Base-by-base conservation (phyloP, 2,797 vertebrate genomes). In the Myiotriccus ornatus region DNA sequence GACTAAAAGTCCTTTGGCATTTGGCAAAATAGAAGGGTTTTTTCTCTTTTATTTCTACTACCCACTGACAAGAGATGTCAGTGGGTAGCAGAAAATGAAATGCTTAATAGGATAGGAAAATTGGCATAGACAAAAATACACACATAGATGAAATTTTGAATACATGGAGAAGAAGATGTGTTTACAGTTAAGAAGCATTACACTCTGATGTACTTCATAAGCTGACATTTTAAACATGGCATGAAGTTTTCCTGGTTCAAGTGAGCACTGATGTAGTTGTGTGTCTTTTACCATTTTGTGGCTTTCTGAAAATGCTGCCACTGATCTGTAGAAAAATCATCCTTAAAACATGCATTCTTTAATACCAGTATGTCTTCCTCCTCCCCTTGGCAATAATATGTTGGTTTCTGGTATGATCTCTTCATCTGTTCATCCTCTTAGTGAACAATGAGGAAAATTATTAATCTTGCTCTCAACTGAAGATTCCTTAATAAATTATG, bases 11-110 rank as follows among this genome's bases (percentile, higher is more conserved):
- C 10, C 3, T 55, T 43, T 69, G 18, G 4, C 2, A 67, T 74
- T 50, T 89, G 11, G 43, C 3, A 52, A 53, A 56, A 49, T 20
- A 4, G 1, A 25, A 22, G 2, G 2, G 1, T 1, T 53, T 35
- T 62, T 62, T 11, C 5, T 24, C 5, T 39, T 81, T 84, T 56
- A 37, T 63, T 77, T 87, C 24, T 41, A 22, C 7, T 41, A 53
- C 12, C 4, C 8, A 20, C 32, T 44, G 35, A 67, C 12, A 69
- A 62, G 6, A 46, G 44, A 46, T 46, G 20, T 21, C 43, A 21
- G 43, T 44, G 44, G 44, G 44, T 46, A 46, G 44, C 10, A 46
- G 21, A 46, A 46, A 46, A 46, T 12, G 5, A 46, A 46, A 46
- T 53, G 9, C 5, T 91, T 64, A 25, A 57, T 64, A 73, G 3